These are phyloP conservation scores for Tipula lateralis DNA, from an alignment of 2,888 invertebrate species.

Conservation along the genomic window DNA sequence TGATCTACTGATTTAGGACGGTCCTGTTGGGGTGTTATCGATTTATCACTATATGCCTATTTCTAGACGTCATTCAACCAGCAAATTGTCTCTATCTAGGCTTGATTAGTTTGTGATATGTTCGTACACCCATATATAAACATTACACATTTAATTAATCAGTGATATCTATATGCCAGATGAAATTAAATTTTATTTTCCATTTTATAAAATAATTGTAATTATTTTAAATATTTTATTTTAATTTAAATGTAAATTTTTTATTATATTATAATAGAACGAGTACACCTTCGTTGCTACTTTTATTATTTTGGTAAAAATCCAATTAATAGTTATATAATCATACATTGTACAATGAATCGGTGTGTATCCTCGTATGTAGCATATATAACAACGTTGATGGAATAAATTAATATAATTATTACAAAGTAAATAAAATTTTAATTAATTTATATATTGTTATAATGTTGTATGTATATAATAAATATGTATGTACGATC, in stretches of 20 bases:
- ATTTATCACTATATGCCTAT: too few species aligned
- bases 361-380: background rate
- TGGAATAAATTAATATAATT: background rate
- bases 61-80: too few species aligned
- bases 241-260: background rate
- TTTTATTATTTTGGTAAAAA: background rate
- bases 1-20: too few species aligned
- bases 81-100: too few species aligned
- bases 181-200: background rate
- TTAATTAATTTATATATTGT: conserved; percentile 3
- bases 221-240: conserved; percentile 1
- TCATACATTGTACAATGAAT: background rate
- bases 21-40: too few species aligned
- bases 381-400: background rate
- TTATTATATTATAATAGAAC: background rate
- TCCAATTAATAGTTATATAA: conserved; percentile 19
- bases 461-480: background rate
- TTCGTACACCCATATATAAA: too few species aligned
- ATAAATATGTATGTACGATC: background rate
- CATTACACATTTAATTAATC: too few species aligned
- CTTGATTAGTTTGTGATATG: too few species aligned
- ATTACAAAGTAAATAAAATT: background rate
- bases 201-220: background rate
- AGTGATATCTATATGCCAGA: background rate
- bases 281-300: background rate